Evolutionary conservation across 1,140 invertebrate species (phyloP), one percentile per base, ranked within the genome.

Genomic region (Drosophila kepulauana): DNA sequence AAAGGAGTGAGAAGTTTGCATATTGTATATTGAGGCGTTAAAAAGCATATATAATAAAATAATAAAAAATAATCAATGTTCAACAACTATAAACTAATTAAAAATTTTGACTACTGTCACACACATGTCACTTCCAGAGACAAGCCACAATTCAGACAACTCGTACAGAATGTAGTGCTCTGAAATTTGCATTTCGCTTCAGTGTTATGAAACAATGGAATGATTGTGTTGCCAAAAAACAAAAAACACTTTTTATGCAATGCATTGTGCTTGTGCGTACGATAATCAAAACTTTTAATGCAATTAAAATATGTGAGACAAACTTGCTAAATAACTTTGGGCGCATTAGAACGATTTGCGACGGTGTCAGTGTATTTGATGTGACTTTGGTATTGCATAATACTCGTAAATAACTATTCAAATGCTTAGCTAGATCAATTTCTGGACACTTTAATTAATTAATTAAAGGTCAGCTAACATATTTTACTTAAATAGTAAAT

Each of bases 261-360:
- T 92, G 91, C 91, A 89, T 74, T 87, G 87, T 91, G 91, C 77
- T 62, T 91, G 85, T 84, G 77, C 33, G 84, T 91, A 81, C 79
- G 33, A 45, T 80, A 86, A 69, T 13, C 86, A 78, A 58, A 73
- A 52, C 38, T 79, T 79, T 81, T 74, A 78, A 85, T 82, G 13
- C 8, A 70, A 49, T 43, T 46, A 41, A 51, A 63, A 62, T 52
- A 10, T 52, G 61, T 78, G 58, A 66, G 56, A 48, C n/a, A 38
- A 81, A 49, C 61, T 6, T 65, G 74, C 48, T 20, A 66, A 56
- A 48, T 51, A 65, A 43, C 57, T 61, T 45, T 69, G 67, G 41
- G 38, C 90, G 80, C 82, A 79, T 86, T 71, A 80, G 79, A 92
- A 86, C 65, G 59, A 75, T 28, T 52, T 30, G 20, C 51, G 38